These are phyloP conservation scores for Ictalurus punctatus DNA, from an alignment of 2,113 vertebrate genomes.

Conservation along the genomic window DNA sequence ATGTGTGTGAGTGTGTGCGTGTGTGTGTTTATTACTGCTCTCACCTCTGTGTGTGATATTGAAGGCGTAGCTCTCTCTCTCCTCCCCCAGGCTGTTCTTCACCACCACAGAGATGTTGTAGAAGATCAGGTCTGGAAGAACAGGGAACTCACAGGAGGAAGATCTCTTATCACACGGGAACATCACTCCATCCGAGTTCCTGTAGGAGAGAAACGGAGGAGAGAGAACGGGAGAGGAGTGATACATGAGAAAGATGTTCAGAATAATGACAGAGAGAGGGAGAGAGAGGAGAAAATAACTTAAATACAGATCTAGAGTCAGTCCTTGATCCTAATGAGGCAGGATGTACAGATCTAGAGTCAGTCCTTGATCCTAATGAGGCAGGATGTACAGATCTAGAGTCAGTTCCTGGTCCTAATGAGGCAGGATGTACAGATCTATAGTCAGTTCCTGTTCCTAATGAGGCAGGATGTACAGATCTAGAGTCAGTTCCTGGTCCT, in stretches of 20 bases:
- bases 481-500: too few relatives aligned
- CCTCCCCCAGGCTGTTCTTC: constrained; percentile 60
- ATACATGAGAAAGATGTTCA: neutral
- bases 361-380: too few relatives aligned
- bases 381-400: too few relatives aligned
- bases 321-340: too few relatives aligned
- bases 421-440: neutral
- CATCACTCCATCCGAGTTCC: constrained; percentile 45
- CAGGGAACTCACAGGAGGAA: constrained; percentile 46
- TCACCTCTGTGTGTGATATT: constrained; percentile 46
- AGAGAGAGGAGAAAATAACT: neutral
- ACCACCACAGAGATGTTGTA: constrained; percentile 63
- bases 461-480: too few relatives aligned
- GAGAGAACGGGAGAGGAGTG: neutral
- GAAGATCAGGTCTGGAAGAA: constrained; percentile 45
- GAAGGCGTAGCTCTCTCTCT: constrained; percentile 57
- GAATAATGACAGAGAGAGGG: neutral
- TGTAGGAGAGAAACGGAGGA: neutral
- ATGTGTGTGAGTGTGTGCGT: too few relatives aligned
- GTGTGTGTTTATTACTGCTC: neutral
- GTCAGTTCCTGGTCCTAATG: too few relatives aligned
- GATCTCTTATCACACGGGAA: constrained; percentile 7
- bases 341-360: too few relatives aligned
- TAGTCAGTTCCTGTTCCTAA: too few relatives aligned
- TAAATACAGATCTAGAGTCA: neutral